Percentiles rank a stretch among this genome's conserved stretches.
phyloP scores from a whole-genome alignment of 2,888 invertebrate genomes.

The Acrocera orbiculus region DNA sequence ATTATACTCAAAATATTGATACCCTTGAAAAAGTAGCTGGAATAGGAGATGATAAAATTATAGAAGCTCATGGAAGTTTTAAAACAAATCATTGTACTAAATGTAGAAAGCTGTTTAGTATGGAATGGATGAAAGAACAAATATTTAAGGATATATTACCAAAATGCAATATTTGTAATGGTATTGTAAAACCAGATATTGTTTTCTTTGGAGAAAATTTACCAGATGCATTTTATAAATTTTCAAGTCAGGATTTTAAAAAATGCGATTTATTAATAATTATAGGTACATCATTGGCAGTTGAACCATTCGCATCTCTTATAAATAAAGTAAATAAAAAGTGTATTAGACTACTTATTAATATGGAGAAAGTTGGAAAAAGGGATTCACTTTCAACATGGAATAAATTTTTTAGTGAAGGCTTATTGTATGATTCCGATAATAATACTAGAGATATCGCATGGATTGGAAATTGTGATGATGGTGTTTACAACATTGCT shows the following conservation, averaged over 20 bases:
- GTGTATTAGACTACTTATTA: slow-evolving; percentile 72
- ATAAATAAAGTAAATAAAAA: slow-evolving; percentile 53
- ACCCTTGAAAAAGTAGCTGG: slow-evolving; percentile 77
- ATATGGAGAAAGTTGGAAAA: slow-evolving; percentile 59
- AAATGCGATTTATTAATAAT: slow-evolving; percentile 83
- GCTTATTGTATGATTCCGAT: slow-evolving; percentile 48
- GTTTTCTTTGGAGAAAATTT: slow-evolving; percentile 90
- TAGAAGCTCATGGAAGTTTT: slow-evolving; percentile 93
- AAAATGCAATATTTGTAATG: slow-evolving; percentile 55
- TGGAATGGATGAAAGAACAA: slow-evolving; percentile 74
- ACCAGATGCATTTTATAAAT: slow-evolving; percentile 56
- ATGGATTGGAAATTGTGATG: slow-evolving; percentile 67
- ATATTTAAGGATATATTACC: slow-evolving; percentile 59
- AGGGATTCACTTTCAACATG: slow-evolving; percentile 20
- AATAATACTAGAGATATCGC: slow-evolving; percentile 53
- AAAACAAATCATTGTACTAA: slow-evolving; percentile 68
- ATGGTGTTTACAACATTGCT: slow-evolving; percentile 54
- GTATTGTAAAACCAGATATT: slow-evolving; percentile 85
- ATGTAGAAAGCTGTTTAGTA: slow-evolving; percentile 52
- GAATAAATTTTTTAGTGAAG: slow-evolving; percentile 32
- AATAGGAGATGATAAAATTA: slow-evolving; percentile 63
- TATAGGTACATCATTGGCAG: slow-evolving; percentile 86
- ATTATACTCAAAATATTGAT: slow-evolving; percentile 87
- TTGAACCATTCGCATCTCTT: slow-evolving; percentile 87
- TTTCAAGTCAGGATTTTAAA: slow-evolving; percentile 55